Percentiles rank a stretch among this genome's conserved stretches.
These are phyloP conservation scores for Musca domestica DNA, from an alignment of 1,140 invertebrate genomes.

Conservation along the genomic window DNA sequence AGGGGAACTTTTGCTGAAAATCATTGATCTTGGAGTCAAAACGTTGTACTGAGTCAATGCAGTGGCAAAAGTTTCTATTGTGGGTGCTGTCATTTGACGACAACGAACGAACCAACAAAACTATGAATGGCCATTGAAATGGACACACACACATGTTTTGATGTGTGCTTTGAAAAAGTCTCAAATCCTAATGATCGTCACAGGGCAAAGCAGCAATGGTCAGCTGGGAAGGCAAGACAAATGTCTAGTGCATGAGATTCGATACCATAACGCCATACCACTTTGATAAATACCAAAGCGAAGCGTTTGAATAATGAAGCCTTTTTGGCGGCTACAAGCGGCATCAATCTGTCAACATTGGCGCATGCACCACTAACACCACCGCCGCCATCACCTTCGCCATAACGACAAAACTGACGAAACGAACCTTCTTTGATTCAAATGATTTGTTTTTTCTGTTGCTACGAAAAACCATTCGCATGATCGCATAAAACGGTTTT, in stretches of 20 bases:
- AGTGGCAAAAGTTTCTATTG: constrained; percentile 5
- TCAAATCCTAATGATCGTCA: too few relatives aligned
- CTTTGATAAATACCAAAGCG: constrained; percentile 17
- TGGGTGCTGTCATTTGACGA: constrained; percentile 16
- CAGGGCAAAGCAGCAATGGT: too few relatives aligned
- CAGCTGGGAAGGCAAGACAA: background rate
- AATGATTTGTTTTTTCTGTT: too few relatives aligned
- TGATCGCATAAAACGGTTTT: too few relatives aligned
- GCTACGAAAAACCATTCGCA: too few relatives aligned
- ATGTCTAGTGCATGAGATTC: background rate
- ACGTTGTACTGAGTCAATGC: background rate
- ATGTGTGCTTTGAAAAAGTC: too few relatives aligned
- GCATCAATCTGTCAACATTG: constrained; percentile 16
- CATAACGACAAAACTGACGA: too few relatives aligned
- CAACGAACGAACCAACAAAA: constrained; percentile 3
- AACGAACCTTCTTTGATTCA: too few relatives aligned
- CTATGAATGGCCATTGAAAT: background rate
- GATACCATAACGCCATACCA: constrained; percentile 7
- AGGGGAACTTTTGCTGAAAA: background rate
- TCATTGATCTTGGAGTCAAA: constrained; percentile 5
- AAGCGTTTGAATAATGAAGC: constrained; percentile 19
- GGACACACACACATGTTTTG: background rate
- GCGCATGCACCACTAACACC: background rate
- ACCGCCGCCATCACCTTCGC: background rate
- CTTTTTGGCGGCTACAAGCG: constrained; percentile 17